These are phyloP conservation scores for Melipona bicolor DNA, from an alignment of 2,888 invertebrate species.

Conservation along the genomic window DNA sequence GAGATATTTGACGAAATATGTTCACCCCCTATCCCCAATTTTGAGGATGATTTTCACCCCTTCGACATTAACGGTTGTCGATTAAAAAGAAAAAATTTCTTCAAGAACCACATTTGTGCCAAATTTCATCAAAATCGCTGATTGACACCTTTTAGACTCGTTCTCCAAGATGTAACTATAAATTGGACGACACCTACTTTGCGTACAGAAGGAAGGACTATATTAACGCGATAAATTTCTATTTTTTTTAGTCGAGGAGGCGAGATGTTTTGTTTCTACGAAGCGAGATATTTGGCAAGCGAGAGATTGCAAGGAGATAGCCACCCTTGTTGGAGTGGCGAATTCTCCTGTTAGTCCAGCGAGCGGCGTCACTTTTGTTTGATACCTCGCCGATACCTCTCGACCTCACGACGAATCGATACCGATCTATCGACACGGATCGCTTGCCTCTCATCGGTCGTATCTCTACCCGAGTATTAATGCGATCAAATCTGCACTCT, in stretches of 20 bases:
- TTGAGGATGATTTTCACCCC: too few species aligned
- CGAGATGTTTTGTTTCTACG: not conserved
- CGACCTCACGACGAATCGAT: constrained; percentile 71
- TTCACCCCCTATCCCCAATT: too few species aligned
- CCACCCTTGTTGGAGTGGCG: constrained; percentile 75
- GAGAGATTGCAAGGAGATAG: constrained; percentile 74
- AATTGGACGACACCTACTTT: too few species aligned
- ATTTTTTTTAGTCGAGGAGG: not conserved
- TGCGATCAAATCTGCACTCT: constrained; percentile 47
- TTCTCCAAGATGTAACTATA: too few species aligned
- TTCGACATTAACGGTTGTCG: too few species aligned
- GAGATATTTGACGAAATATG: too few species aligned
- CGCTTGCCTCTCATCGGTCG: constrained; percentile 52
- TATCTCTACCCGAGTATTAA: constrained; percentile 50
- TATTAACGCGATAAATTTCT: not conserved
- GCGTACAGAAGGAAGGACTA: too few species aligned
- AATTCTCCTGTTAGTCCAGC: constrained; percentile 74
- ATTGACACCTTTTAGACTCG: too few species aligned
- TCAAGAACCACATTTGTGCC: too few species aligned
- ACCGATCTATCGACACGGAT: constrained; percentile 75
- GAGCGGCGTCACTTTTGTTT: constrained; percentile 71
- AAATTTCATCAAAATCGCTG: too few species aligned
- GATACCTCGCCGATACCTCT: constrained; percentile 69
- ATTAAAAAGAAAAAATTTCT: too few species aligned
- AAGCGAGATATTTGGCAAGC: constrained; percentile 57